Conservation (phyloP, 2,888 invertebrate species). For the Scaptomyza polygonia region DNA sequence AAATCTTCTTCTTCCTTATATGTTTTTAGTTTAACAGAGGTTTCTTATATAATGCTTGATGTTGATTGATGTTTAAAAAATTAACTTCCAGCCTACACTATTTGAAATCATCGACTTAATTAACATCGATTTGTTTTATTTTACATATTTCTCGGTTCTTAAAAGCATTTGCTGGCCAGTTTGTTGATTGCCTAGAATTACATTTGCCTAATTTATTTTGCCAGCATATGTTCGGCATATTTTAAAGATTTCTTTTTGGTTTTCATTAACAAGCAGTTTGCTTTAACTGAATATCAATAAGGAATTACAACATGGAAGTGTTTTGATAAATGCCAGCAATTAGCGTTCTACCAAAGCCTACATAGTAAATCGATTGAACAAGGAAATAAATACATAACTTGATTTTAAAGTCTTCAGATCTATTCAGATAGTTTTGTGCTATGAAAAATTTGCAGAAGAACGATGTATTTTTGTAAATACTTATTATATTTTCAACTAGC, state of each 20-base stretch:
- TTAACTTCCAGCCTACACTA: constrained; percentile 55
- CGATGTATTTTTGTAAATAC: not conserved
- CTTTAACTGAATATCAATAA: constrained; percentile 42
- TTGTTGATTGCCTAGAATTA: constrained; percentile 51
- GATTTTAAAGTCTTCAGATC: not conserved
- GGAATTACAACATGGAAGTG: constrained; percentile 40
- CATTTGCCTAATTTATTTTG: constrained; percentile 47
- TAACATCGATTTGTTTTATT: constrained; percentile 50
- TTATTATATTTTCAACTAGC: too few species aligned
- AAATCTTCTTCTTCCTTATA: constrained; percentile 19
- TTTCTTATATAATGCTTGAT: constrained; percentile 18
- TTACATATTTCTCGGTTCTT: constrained; percentile 13
- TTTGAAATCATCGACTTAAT: constrained; percentile 49
- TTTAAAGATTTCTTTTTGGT: constrained; percentile 30
- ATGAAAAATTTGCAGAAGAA: not conserved
- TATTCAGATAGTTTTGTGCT: not conserved
- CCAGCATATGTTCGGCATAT: constrained; percentile 40
- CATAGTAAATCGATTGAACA: constrained; percentile 14
- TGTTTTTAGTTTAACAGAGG: constrained; percentile 20
- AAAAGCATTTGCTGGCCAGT: constrained; percentile 10
- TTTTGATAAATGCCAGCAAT: constrained; percentile 24
- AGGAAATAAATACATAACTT: constrained; percentile 16
- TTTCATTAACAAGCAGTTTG: constrained; percentile 33
- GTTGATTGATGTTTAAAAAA: constrained; percentile 49
- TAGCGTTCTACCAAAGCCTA: constrained; percentile 2